Conservation (phyloP, 2,113 vertebrate species). For the Zapornia atra region DNA sequence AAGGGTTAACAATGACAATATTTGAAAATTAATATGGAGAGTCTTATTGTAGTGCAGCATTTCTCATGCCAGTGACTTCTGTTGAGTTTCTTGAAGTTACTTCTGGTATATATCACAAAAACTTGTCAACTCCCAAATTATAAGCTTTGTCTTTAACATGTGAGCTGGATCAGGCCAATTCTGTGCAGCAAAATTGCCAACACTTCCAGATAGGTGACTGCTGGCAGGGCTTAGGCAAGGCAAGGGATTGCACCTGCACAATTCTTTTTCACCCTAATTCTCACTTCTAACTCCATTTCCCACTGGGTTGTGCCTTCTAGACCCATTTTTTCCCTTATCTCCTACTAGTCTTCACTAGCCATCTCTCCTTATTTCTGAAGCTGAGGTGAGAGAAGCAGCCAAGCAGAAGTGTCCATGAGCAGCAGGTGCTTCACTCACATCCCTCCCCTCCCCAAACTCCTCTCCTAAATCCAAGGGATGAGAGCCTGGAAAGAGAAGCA, state of each 20-base stretch:
- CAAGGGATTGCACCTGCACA: rapidly evolving
- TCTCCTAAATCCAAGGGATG: background rate
- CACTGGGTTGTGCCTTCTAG: background rate
- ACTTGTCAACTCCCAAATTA: background rate
- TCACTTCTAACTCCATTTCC: background rate
- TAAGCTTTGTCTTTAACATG: background rate
- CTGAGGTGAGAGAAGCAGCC: background rate
- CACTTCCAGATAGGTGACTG: background rate
- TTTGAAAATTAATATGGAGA: background rate
- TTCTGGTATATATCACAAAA: background rate
- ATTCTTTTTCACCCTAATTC: background rate
- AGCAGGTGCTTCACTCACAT: background rate
- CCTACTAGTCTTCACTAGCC: background rate
- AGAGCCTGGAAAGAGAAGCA: background rate
- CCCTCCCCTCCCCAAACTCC: background rate
- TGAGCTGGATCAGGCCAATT: background rate
- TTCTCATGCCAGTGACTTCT: background rate
- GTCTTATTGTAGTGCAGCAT: background rate
- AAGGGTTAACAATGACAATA: background rate
- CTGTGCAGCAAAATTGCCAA: background rate
- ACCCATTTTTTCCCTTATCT: background rate
- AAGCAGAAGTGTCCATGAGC: background rate
- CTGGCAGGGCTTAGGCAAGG: background rate
- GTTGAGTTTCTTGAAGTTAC: background rate
- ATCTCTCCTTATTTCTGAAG: background rate